phyloP scores from a whole-genome alignment of 2,888 invertebrate species.

The Orthosia gothica region DNA sequence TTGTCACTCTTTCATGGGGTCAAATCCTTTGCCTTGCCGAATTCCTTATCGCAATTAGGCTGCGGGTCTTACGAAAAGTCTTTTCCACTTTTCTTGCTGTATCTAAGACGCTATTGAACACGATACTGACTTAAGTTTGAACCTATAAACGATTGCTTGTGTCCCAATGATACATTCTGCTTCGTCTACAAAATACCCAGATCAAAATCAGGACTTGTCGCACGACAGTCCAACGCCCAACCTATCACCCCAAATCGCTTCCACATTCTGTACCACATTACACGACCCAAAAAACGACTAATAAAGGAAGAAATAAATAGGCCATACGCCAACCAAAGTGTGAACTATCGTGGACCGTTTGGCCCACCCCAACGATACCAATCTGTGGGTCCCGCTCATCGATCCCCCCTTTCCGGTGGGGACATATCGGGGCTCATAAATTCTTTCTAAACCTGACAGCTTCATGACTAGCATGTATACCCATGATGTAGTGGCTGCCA shows the following conservation, averaged over 20 bases:
- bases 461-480: conserved; percentile 83
- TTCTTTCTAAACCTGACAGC: conserved; percentile 90
- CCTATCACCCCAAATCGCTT: neutral
- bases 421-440: conserved; percentile 85
- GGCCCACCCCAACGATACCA: conserved; percentile 67
- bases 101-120: too few relatives aligned
- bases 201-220: neutral
- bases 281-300: conserved; percentile 34
- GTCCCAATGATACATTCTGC: too few relatives aligned
- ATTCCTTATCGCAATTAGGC: too few relatives aligned
- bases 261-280: conserved; percentile 18
- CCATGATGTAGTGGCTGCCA: conserved; percentile 77
- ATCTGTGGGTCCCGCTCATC: conserved; percentile 69
- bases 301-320: conserved; percentile 45
- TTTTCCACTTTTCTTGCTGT: too few relatives aligned
- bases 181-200: neutral
- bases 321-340: conserved; percentile 30
- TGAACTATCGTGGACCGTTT: conserved; percentile 22
- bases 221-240: neutral
- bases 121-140: too few relatives aligned
- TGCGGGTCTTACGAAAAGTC: too few relatives aligned
- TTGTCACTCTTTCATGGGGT: too few relatives aligned
- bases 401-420: conserved; percentile 84
- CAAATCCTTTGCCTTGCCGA: too few relatives aligned
- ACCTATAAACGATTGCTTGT: neutral